Evolutionary conservation across 2,797 vertebrate species (phyloP).

Genomic region (Caiman crocodilus): DNA sequence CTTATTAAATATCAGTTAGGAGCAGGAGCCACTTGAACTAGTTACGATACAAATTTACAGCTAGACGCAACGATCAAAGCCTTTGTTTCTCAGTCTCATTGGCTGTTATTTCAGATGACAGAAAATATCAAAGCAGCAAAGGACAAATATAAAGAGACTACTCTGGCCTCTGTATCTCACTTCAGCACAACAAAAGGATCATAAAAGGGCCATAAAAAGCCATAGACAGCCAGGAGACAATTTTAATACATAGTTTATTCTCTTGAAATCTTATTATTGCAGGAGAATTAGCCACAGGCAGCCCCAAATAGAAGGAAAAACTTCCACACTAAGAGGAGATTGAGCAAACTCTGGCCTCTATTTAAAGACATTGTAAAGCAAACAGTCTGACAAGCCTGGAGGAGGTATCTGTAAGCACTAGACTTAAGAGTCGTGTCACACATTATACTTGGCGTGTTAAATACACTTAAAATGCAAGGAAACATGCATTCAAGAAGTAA

Average conservation of each 20-base stretch:
- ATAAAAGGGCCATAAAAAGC: background rate
- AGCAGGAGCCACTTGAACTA: accelerated
- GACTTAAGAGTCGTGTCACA: no score
- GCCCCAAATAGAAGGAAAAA: background rate
- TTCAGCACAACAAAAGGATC: background rate
- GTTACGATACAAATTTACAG: accelerated
- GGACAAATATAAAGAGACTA: background rate
- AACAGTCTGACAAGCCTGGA: no score
- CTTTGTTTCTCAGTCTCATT: background rate
- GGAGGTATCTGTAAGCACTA: no score
- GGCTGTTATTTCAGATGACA: background rate
- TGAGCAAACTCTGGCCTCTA: no score
- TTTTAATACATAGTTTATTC: background rate
- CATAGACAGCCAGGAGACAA: background rate
- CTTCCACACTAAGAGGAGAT: background rate
- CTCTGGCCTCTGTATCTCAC: background rate
- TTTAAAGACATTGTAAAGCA: no score
- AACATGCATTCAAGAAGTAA: no score
- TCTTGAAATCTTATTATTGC: background rate
- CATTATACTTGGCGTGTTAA: no score
- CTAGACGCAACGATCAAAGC: accelerated
- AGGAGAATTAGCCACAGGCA: background rate
- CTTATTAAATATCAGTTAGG: accelerated
- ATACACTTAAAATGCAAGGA: no score
- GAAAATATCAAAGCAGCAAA: background rate